Evolutionary conservation across 2,113 vertebrate species (phyloP).

Genomic region (Ifrita kowaldi): DNA sequence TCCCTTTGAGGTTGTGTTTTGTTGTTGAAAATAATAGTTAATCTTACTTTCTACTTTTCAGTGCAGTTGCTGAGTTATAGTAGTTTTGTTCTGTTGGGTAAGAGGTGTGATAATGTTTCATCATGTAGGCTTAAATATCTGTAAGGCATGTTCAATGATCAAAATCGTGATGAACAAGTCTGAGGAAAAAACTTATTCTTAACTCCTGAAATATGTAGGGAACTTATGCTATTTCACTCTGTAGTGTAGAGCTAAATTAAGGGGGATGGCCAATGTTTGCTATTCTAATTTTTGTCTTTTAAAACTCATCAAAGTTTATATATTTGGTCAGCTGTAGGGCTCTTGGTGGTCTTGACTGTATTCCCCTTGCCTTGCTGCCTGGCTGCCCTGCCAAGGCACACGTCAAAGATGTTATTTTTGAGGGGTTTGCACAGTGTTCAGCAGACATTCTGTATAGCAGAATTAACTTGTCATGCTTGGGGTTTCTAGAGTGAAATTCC

Average conservation of each 20-base stretch:
- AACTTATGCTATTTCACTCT: background rate
- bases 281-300: background rate
- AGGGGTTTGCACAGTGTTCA: background rate
- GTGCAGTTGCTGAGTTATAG: background rate
- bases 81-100: background rate
- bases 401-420: background rate
- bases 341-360: background rate
- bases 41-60: background rate
- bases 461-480: conserved; percentile 8
- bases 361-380: background rate
- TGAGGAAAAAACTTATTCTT: background rate
- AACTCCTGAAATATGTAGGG: background rate
- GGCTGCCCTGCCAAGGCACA: background rate
- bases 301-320: background rate
- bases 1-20: background rate
- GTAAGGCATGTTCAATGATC: background rate
- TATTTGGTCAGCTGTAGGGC: background rate
- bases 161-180: background rate
- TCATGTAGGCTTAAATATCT: background rate
- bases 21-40: background rate
- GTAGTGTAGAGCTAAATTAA: background rate
- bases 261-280: background rate
- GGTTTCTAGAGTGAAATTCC: conserved; percentile 28
- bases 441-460: background rate
- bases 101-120: background rate